Evolutionary conservation across 2,888 invertebrate species (phyloP), one percentile per base, ranked within the genome.

Genomic region (Phragmatobia fuliginosa): DNA sequence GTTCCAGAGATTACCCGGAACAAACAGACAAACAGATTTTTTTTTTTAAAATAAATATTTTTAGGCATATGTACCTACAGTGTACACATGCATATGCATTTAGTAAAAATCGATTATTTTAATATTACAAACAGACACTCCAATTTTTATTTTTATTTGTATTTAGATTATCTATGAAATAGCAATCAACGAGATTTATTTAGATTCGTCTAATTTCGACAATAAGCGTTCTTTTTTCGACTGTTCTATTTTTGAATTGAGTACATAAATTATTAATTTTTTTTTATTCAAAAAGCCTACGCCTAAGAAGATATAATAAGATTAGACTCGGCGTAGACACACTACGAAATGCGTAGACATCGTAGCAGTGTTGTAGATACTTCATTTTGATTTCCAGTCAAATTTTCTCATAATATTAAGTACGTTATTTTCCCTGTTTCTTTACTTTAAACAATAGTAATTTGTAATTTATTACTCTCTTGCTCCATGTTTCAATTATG

Each of bases 271-370:
- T n/a, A n/a, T n/a, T n/a, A n/a, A n/a, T n/a, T n/a, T n/a, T n/a
- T n/a, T 25, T 25, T 11, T 0, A 25, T 10, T 25, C 11, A 10
- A n/a, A 49, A 49, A 49, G 0, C n/a, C 10, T 52, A 10, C 4
- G 11, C 14, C 4, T 1, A 52, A 25, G 52, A 52, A 28, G 16
- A 25, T 7, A 56, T 56, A 28, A 56, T 56, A 56, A 28, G 56
- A 56, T 56, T 56, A 56, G 21, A n/a, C 28, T 49, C 32, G 32
- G n/a, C 64, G 68, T 68, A 68, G 68, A 41, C 14, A 18, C 10
- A 41, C 68, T 68, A 68, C 68, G 68, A 49, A 59, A 60, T 38
- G 7, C 62, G 63, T 68, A 68, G 68, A 28, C 41, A 8, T 60
- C 28, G 45, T 67, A 62, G 49, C 28, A 60, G 7, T 32, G 45